Conservation (phyloP, 2,888 invertebrate species). For the Trichogramma evanescens region DNA sequence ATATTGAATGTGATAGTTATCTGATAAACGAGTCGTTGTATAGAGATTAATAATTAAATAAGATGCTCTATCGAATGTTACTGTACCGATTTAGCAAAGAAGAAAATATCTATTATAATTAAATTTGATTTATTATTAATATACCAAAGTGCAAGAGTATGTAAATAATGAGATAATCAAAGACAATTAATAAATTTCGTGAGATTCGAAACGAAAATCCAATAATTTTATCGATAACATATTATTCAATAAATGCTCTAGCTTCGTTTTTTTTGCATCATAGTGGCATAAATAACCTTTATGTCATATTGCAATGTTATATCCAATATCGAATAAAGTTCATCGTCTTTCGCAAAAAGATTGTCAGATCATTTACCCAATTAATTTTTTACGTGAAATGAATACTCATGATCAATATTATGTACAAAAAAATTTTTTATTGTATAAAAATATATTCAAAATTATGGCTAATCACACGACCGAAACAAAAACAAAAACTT, state of each 20-base stretch:
- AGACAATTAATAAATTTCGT: slow-evolving; percentile 36
- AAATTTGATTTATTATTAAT: slow-evolving; percentile 23
- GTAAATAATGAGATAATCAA: slow-evolving; percentile 24
- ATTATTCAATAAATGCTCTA: slow-evolving; percentile 25
- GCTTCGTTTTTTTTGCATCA: slow-evolving; percentile 27
- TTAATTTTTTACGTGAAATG: too few relatives aligned
- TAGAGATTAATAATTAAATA: slow-evolving; percentile 30
- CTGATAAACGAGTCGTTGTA: slow-evolving; percentile 28
- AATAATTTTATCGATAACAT: slow-evolving; percentile 31
- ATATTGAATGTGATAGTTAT: slow-evolving; percentile 43
- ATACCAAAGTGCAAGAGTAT: slow-evolving; percentile 35
- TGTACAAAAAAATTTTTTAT: too few relatives aligned
- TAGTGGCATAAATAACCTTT: slow-evolving; percentile 26
- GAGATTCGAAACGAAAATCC: slow-evolving; percentile 26
- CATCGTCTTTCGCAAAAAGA: slow-evolving; percentile 33
- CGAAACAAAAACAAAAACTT: too few relatives aligned
- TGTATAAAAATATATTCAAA: too few relatives aligned
- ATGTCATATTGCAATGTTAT: slow-evolving; percentile 31
- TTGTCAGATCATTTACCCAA: too few relatives aligned
- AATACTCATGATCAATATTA: too few relatives aligned
- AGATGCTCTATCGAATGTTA: slow-evolving; percentile 33
- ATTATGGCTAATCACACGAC: too few relatives aligned
- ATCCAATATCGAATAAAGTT: slow-evolving; percentile 39
- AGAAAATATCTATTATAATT: slow-evolving; percentile 15
- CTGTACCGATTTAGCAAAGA: slow-evolving; percentile 14